Base-by-base conservation (phyloP, 30 jellyfish, hydroid and myxozoan species). In the Nemopilema nomurai region DNA sequence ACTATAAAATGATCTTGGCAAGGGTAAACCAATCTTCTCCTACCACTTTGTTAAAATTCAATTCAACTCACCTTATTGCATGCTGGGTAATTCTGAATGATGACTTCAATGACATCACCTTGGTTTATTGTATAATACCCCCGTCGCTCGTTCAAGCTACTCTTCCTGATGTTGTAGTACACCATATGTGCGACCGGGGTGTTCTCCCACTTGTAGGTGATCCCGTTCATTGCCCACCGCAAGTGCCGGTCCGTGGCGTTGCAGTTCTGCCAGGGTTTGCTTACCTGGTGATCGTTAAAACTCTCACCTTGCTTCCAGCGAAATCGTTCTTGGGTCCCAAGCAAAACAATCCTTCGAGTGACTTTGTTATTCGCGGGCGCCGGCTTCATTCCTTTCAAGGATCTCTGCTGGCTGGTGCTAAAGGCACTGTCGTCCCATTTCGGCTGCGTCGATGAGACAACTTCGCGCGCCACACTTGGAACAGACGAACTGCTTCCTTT, bases 161-260 rank as follows among this genome's bases (percentile, higher is more conserved):
- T 20, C 73, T n/a, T 21, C 41, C 86, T 76, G 30, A 83, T 83
- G 17, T 51, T 71, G 71, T 69, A 83, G 49, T 83, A 74, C 57
- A 71, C 66, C 86, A 83, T 83, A 19, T 83, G 91, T 0, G 91
- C 91, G 25, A 83, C 86, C 76, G 91, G 91, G 91, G 91, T 83
- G 30, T 62, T 83, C 75, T 83, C 91, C 79, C 79, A 83, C 49
- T 51, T 66, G 73, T 83, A 83, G 49, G 86, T 18, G 16, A 62
- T 79, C n/a, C 91, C 91, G 41, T 83, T 83, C 80, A 83, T n/a
- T n/a, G 91, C 91, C 91, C 91, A 83, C 57, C 91, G 53, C 51
- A 83, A 31, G 64, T 71, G 77, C 21, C 85, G 29, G 25, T 67
- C 81, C 9, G 91, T 71, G 19, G 86, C 81, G 30, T 83, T 71